These are phyloP conservation scores for Cynopterus sphinx DNA, from an alignment of 2,797 vertebrate species.

Conservation along the genomic window DNA sequence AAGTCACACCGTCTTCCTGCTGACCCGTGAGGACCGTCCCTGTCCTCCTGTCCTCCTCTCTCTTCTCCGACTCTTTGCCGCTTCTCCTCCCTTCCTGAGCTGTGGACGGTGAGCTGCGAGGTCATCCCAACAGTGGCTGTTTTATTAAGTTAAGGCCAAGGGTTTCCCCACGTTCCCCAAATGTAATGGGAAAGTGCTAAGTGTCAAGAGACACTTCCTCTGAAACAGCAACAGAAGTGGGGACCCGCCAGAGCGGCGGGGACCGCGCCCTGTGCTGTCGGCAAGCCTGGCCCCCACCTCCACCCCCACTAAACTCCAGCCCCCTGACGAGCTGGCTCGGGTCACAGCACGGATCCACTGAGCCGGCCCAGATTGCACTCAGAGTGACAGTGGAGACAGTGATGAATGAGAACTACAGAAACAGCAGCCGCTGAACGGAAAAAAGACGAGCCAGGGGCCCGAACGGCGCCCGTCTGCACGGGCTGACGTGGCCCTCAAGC, in stretches of 20 bases:
- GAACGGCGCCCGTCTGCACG: fast-evolving
- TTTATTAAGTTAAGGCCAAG: background rate
- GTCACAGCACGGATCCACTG: background rate
- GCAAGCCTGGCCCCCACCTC: too few relatives aligned
- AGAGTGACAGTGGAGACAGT: background rate
- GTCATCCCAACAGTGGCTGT: background rate
- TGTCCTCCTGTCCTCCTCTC: background rate
- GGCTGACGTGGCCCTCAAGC: background rate
- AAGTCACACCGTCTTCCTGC: background rate
- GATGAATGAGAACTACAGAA: background rate
- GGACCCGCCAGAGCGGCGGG: too few relatives aligned
- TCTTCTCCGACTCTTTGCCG: background rate
- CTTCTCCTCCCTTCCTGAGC: background rate
- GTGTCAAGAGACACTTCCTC: background rate
- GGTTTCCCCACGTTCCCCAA: background rate
- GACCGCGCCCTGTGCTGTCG: too few relatives aligned
- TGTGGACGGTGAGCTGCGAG: background rate
- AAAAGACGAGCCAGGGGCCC: background rate
- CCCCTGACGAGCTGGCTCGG: background rate
- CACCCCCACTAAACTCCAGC: too few relatives aligned
- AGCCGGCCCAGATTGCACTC: background rate
- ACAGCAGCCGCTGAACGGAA: background rate
- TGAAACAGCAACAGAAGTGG: background rate
- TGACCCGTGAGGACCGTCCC: fast-evolving
- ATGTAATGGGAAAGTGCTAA: background rate